Evolutionary conservation across 2,113 vertebrate species (phyloP), one percentile per base, ranked within the genome.

Genomic region (Ictidomys tridecemlineatus): DNA sequence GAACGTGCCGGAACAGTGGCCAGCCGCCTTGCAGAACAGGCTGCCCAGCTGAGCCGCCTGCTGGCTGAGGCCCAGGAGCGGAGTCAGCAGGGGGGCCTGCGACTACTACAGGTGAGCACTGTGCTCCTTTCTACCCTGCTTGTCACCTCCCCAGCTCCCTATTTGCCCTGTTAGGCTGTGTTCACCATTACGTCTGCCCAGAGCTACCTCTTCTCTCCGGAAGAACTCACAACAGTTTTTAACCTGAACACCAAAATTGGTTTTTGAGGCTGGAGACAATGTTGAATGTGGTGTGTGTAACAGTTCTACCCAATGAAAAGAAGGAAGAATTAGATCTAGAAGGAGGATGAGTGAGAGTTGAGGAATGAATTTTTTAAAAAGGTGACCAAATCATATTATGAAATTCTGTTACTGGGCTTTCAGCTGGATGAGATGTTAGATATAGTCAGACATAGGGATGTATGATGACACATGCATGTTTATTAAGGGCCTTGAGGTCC

Each of bases 21-120:
- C 4, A 73, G 91, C 8, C 98, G 96, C 2, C 98, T 98, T 7
- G 94, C 98, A 0, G 98, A 98, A 92, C 96, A 98, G 42, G 92
- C 97, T 3, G 95, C 98, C 0, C 98, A 98, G 8, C 96, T 99
- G 37, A 87, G 97, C 74, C 93, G 98, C 0, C 97, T 98, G 53
- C 96, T 99, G 42, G 89, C 95, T 0, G 98, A 99, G 56, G 98
- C 98, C 0, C 98, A 98, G 82, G 98, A 97, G 30, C 97, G 98
- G 37, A 98, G 98, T 93, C 92, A 98, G 30, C 98, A 98, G 96
- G 98, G 98, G 0, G 98, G 98, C 87, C 96, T 98, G 20, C 97
- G 98, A 58, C 95, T 99, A n/a, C 98, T 98, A 30, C 98, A 98
- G 98, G 98, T 98, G 51, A 97, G 84, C 34, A 32, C 12, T 24